Percentiles rank a stretch among this genome's conserved stretches.
These are phyloP conservation scores for Cercopithecus diana DNA, from an alignment of 2,797 vertebrate species.

Conservation along the genomic window DNA sequence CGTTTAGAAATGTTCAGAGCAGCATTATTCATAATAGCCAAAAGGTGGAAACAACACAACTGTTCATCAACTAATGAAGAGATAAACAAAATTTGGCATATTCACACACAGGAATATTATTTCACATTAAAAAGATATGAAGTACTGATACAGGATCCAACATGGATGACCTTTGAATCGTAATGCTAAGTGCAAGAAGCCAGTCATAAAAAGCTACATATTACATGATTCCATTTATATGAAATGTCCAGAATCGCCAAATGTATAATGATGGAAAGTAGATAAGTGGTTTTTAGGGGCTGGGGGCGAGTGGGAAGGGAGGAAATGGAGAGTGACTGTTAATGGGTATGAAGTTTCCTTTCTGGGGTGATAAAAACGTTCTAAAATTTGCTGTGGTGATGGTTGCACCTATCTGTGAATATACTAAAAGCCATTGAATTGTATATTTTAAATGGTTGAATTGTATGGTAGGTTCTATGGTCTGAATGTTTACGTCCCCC, in stretches of 20 bases:
- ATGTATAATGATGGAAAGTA: neutral
- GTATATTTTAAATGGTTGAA: neutral
- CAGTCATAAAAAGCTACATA: neutral
- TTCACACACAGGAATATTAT: neutral
- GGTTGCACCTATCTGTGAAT: neutral
- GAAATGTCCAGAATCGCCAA: neutral
- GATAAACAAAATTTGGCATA: neutral
- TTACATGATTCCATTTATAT: neutral
- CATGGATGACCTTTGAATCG: neutral
- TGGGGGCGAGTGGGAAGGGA: neutral
- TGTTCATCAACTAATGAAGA: neutral
- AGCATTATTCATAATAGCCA: neutral
- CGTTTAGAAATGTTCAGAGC: neutral
- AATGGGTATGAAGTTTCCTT: neutral
- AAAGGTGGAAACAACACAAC: neutral
- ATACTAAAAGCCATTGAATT: neutral
- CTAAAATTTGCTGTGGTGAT: neutral
- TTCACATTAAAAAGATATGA: neutral
- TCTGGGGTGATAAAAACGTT: neutral
- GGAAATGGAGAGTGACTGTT: neutral
- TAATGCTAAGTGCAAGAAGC: neutral
- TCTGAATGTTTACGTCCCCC: neutral
- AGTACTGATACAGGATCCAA: neutral
- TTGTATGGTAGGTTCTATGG: neutral
- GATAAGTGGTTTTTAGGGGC: neutral